Conservation (phyloP, 2,888 invertebrate genomes). For the Lasiommata megera region DNA sequence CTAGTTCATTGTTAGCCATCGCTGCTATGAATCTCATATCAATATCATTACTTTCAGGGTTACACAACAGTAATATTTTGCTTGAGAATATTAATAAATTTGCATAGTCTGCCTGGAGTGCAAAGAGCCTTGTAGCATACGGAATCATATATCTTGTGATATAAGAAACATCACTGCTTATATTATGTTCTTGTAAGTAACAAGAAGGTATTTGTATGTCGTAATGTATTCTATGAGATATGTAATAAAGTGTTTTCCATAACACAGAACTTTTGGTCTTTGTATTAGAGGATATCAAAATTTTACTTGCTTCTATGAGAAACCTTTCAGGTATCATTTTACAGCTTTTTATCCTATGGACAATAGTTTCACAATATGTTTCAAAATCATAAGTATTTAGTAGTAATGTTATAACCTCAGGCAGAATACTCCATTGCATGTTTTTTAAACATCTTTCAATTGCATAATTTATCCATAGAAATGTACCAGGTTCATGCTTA, state of each 20-base stretch:
- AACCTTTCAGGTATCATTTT: slow-evolving; percentile 34
- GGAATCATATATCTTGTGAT: slow-evolving; percentile 59
- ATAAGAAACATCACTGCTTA: slow-evolving; percentile 41
- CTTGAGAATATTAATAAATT: slow-evolving; percentile 42
- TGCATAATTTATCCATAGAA: slow-evolving; percentile 52
- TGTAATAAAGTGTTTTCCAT: slow-evolving; percentile 59
- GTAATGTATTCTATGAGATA: slow-evolving; percentile 46
- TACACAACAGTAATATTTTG: slow-evolving; percentile 48
- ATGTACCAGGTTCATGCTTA: slow-evolving; percentile 49
- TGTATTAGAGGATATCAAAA: slow-evolving; percentile 44
- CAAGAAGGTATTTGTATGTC: slow-evolving; percentile 25
- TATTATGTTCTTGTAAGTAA: slow-evolving; percentile 35
- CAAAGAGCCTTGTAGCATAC: slow-evolving; percentile 48
- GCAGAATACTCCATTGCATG: slow-evolving; percentile 46
- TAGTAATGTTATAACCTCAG: slow-evolving; percentile 43
- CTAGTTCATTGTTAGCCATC: slow-evolving; percentile 63
- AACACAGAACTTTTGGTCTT: slow-evolving; percentile 43
- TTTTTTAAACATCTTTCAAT: slow-evolving; percentile 44
- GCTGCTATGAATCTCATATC: slow-evolving; percentile 64
- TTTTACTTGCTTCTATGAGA: slow-evolving; percentile 40
- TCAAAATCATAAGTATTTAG: slow-evolving; percentile 49
- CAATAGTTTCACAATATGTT: slow-evolving; percentile 46
- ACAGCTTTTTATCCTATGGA: slow-evolving; percentile 44
- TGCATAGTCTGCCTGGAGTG: slow-evolving; percentile 29
- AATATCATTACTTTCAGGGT: slow-evolving; percentile 55